Evolutionary conservation across 2,888 invertebrate genomes (phyloP).

Genomic region (Trichacis sp.): DNA sequence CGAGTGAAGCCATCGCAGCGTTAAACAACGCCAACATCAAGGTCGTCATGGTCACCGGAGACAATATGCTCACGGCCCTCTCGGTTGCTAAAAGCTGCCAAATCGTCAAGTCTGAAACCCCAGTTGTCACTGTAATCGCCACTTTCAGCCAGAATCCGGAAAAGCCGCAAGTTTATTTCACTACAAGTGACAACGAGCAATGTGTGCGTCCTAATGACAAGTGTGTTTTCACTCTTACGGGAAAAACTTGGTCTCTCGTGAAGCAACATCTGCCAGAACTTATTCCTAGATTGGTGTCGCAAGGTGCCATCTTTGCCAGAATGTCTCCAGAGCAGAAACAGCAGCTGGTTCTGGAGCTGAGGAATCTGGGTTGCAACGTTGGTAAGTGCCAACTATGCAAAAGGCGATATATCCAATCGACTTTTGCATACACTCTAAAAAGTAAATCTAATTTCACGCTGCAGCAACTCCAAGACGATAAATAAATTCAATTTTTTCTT

Average conservation of each 20-base stretch:
- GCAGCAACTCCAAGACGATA: too few relatives aligned
- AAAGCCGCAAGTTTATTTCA: slow-evolving; percentile 72
- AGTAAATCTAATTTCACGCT: too few relatives aligned
- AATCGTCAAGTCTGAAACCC: slow-evolving; percentile 76
- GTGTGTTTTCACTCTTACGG: slow-evolving; percentile 70
- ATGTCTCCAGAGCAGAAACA: slow-evolving; percentile 98
- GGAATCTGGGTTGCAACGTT: slow-evolving; percentile 88
- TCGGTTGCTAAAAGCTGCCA: slow-evolving; percentile 94
- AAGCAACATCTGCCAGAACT: slow-evolving; percentile 79
- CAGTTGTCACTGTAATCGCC: slow-evolving; percentile 72
- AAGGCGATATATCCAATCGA: too few relatives aligned
- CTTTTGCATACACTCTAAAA: too few relatives aligned
- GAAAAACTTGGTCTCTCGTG: slow-evolving; percentile 81
- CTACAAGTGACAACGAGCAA: slow-evolving; percentile 66
- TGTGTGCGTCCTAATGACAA: slow-evolving; percentile 56
- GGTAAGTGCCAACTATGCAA: too few relatives aligned
- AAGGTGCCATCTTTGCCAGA: slow-evolving; percentile 91
- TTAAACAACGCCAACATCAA: slow-evolving; percentile 88
- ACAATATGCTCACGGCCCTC: slow-evolving; percentile 90
- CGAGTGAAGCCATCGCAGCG: slow-evolving; percentile 82
- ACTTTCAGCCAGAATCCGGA: slow-evolving; percentile 60
- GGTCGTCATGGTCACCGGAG: slow-evolving; percentile 96
- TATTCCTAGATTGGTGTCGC: slow-evolving; percentile 77
- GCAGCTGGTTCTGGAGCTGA: slow-evolving; percentile 88
- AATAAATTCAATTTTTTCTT: too few relatives aligned